A percentile compares a stretch with the other conserved stretches of the same genome.
Conservation (phyloP, 2,113 vertebrate species). For the Phrynosoma blainvillii region DNA sequence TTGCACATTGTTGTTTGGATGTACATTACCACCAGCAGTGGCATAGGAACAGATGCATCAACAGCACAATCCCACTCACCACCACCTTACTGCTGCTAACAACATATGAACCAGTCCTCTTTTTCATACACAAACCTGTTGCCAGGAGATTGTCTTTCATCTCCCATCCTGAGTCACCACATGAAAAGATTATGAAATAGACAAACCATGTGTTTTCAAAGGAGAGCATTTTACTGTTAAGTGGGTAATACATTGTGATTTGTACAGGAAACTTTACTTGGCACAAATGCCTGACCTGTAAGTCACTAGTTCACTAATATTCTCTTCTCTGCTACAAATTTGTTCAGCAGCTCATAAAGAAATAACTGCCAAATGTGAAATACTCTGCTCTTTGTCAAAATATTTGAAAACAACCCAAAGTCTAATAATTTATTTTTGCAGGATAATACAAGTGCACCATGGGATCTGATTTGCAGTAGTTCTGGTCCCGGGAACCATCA, state of each 20-base stretch:
- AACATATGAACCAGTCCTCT: slow-evolving; percentile 2
- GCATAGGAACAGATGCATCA: not conserved
- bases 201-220: not conserved
- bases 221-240: not conserved
- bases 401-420: not conserved
- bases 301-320: not conserved
- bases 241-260: slow-evolving; percentile 11
- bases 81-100: not conserved
- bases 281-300: slow-evolving; percentile 41
- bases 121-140: not conserved
- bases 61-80: not conserved
- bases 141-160: slow-evolving; percentile 2
- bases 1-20: not conserved
- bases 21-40: not conserved
- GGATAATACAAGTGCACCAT: not conserved
- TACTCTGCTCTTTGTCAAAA: not conserved
- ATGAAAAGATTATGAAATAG: not conserved
- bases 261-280: not conserved
- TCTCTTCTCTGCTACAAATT: not conserved
- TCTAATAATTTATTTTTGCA: not conserved
- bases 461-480: not conserved
- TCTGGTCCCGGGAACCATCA: slow-evolving; percentile 18
- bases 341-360: slow-evolving; percentile 23
- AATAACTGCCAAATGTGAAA: slow-evolving; percentile 33
- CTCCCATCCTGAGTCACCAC: not conserved